phyloP scores from a whole-genome alignment of 2,888 invertebrate genomes.

The Hipparchia sbordonii region DNA sequence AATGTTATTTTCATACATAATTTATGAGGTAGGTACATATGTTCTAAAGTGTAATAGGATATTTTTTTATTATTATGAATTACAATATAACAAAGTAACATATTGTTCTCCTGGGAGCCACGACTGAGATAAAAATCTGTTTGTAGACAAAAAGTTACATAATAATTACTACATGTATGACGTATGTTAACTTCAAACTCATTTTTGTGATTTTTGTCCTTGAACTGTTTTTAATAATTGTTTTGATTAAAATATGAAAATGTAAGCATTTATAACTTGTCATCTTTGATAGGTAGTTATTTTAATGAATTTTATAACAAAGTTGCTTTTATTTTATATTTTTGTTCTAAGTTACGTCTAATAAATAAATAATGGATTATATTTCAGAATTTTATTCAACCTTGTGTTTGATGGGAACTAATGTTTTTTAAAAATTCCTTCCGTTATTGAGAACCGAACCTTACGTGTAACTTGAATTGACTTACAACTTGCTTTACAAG shows the following conservation, averaged over 20 bases:
- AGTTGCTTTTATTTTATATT: slow-evolving; percentile 55
- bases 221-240: slow-evolving; percentile 34
- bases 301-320: slow-evolving; percentile 48
- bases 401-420: not conserved
- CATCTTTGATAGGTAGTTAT: slow-evolving; percentile 45
- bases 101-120: slow-evolving; percentile 27
- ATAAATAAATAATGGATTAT: slow-evolving; percentile 43
- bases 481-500: too few species aligned
- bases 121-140: slow-evolving; percentile 1
- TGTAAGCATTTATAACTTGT: slow-evolving; percentile 42
- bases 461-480: too few species aligned
- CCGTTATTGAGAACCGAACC: too few species aligned
- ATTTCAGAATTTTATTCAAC: slow-evolving; percentile 17
- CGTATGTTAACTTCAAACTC: slow-evolving; percentile 28
- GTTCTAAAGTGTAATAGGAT: not conserved
- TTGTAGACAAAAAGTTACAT: slow-evolving; percentile 1
- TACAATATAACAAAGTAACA: not conserved
- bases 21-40: not conserved
- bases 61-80: not conserved
- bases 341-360: slow-evolving; percentile 47
- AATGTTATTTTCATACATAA: not conserved
- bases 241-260: slow-evolving; percentile 39
- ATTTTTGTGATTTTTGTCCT: slow-evolving; percentile 33
- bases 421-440: too few species aligned
- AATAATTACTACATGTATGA: not conserved